Evolutionary conservation across 2,797 vertebrate genomes (phyloP).

Genomic region (Chelonia mydas): DNA sequence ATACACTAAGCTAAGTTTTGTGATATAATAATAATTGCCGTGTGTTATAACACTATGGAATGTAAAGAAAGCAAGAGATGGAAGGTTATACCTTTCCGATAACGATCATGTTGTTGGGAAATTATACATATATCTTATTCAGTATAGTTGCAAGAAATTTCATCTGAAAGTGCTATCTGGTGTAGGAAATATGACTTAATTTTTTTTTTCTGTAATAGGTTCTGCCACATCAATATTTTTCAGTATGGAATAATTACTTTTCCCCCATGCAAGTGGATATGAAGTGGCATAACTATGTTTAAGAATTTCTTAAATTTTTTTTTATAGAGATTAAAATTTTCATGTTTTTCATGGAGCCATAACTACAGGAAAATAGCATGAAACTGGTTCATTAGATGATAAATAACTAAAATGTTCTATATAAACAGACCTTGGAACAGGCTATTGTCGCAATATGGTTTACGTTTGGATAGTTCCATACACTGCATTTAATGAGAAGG

Average conservation of each 20-base stretch:
- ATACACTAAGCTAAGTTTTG: not conserved
- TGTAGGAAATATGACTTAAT: constrained; percentile 50
- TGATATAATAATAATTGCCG: constrained; percentile 45
- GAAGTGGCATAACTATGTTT: not conserved
- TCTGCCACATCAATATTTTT: constrained; percentile 37
- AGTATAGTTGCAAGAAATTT: not conserved
- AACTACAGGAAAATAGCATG: constrained; percentile 18
- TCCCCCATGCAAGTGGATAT: not conserved
- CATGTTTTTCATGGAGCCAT: not conserved
- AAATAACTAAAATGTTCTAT: constrained; percentile 47
- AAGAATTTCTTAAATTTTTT: not conserved
- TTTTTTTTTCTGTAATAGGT: constrained; percentile 18
- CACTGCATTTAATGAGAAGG: constrained; percentile 15
- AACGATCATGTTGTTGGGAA: constrained; percentile 35
- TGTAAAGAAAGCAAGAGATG: not conserved
- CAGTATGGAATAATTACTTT: constrained; percentile 20
- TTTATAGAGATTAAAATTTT: not conserved
- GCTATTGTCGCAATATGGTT: constrained; percentile 38
- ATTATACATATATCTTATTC: constrained; percentile 55
- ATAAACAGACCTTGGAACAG: constrained; percentile 15
- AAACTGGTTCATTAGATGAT: constrained; percentile 42
- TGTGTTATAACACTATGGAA: not conserved
- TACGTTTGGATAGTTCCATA: constrained; percentile 24
- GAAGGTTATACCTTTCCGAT: constrained; percentile 38
- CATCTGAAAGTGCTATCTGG: not conserved